Evolutionary conservation across 2,113 vertebrate genomes (phyloP).

Genomic region (Acinonyx jubatus): DNA sequence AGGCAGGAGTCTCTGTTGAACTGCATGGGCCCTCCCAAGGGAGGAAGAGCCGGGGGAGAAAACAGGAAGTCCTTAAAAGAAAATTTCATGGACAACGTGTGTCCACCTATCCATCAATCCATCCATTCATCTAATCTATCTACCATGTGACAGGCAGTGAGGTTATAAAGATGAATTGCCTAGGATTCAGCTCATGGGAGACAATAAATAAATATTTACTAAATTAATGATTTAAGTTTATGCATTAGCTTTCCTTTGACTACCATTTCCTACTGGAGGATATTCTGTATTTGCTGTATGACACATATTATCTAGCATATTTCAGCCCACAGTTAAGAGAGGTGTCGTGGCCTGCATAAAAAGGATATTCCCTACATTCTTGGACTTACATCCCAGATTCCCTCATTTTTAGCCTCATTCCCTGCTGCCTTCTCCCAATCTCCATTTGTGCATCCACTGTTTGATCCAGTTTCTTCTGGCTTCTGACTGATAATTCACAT

Average conservation of each 20-base stretch:
- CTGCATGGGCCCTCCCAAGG: neutral
- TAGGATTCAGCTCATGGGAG: neutral
- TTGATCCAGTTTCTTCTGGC: neutral
- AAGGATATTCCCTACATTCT: neutral
- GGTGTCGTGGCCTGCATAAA: neutral
- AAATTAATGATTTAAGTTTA: neutral
- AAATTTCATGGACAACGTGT: neutral
- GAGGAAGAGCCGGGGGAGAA: neutral
- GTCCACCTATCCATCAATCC: neutral
- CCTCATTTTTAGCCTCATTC: neutral
- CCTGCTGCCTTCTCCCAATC: neutral
- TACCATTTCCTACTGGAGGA: neutral
- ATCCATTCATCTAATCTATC: neutral
- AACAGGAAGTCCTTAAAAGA: neutral
- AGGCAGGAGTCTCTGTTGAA: slow-evolving; percentile 9
- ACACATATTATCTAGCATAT: neutral
- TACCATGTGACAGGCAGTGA: neutral
- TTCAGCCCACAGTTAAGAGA: neutral
- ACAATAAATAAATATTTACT: neutral
- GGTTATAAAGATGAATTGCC: neutral
- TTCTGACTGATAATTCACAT: neutral
- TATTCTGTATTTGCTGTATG: neutral
- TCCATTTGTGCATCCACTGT: neutral
- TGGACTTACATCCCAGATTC: neutral
- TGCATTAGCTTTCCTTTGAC: neutral